These are phyloP conservation scores for Rhinophrynus dorsalis DNA, from an alignment of 2,797 vertebrate species.

Conservation along the genomic window DNA sequence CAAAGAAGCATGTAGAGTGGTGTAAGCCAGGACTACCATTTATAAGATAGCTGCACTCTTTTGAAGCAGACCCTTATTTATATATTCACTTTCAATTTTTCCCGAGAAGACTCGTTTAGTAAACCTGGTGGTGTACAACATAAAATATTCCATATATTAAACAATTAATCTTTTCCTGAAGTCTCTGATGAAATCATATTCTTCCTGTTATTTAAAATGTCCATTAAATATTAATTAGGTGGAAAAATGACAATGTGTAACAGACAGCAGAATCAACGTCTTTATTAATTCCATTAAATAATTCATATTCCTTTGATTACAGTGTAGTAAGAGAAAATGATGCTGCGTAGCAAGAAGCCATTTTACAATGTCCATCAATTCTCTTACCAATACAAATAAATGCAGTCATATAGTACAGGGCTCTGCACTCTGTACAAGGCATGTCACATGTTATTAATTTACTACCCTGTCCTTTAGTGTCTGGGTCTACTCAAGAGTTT, in stretches of 20 bases:
- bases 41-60: too few relatives aligned
- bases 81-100: too few relatives aligned
- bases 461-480: neutral
- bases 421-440: neutral
- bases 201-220: constrained; percentile 33
- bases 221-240: constrained; percentile 16
- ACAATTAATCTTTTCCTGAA: constrained; percentile 3
- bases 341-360: neutral
- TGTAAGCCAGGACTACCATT: too few relatives aligned
- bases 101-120: too few relatives aligned
- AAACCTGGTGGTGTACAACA: too few relatives aligned
- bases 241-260: constrained; percentile 6
- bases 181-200: constrained; percentile 16
- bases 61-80: too few relatives aligned
- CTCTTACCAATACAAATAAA: neutral
- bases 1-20: too few relatives aligned
- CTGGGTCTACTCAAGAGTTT: neutral
- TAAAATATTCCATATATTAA: constrained; percentile 4
- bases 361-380: neutral
- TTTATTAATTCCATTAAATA: constrained; percentile 15
- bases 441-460: neutral
- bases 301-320: constrained; percentile 26
- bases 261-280: constrained; percentile 18
- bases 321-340: neutral
- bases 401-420: neutral